Evolutionary conservation across 2,888 invertebrate genomes (phyloP), one percentile per base, ranked within the genome.

Genomic region (Himalopsyche anomala): DNA sequence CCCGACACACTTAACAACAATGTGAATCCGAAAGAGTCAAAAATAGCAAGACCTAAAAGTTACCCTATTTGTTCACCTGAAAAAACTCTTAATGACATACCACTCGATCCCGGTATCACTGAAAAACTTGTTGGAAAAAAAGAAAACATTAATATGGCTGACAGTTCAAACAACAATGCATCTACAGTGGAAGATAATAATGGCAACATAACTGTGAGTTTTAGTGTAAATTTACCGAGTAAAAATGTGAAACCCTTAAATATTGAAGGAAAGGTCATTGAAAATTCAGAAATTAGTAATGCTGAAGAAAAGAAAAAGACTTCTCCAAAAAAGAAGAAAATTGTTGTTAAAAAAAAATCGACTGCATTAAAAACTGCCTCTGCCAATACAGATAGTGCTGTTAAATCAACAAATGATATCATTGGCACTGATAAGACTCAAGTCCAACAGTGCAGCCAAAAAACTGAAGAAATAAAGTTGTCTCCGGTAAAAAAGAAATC

Each of bases 401-500:
- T 91, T 89, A 91, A 91, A 74, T 90, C 90, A 11, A 89, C 89
- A 8, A 90, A 89, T 0, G 90, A 90, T 81, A 90, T 91, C 56
- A 92, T 91, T 88, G 90, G 91, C 87, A 86, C 87, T 40, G 80
- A 90, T 19, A 81, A 19, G 17, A 79, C 83, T 79, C 79, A 82
- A 80, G 81, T 19, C 82, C 5, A 89, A 88, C 2, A 89, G 87
- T 69, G 51, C 62, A 45, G 51, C 55, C 19, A 28, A 55, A 84
- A 86, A 55, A 83, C 36, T n/a, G 80, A 82, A 40, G 86, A 88
- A 45, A 51, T 62, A 40, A 88, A 87, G 81, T 12, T 56, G 38
- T 82, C 86, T 85, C 91, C 91, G 0, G 91, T 93, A 9, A 95
- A 95, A 90, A 95, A 95, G 91, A 95, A 95, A 91, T 92, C 94